Evolutionary conservation across 2,888 invertebrate species (phyloP), one percentile per base, ranked within the genome.

Genomic region (Dinocampus coccinellae): DNA sequence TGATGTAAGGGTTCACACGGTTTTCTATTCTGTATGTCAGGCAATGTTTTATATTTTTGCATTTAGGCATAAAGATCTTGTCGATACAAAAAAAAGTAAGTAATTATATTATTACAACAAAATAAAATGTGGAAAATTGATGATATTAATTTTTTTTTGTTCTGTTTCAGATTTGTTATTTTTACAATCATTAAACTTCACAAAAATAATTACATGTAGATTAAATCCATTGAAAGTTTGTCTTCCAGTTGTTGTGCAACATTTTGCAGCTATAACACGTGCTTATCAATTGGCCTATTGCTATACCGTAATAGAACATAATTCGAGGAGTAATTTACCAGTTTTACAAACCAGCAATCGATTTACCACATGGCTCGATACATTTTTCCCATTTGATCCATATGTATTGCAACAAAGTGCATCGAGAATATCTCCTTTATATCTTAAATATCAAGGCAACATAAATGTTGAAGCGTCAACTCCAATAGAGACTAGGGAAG

Each of bases 11-110:
- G 91, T 93, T 0, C 97, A 99, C 84, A 91, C 92, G 3, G 94
- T 97, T 0, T 99, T 99, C 88, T 97, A 97, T 85, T 92, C 95
- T 0, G 92, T 97, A 3, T 97, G 97, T 79, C 98, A 99, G 87
- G 93, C 96, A 0, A 89, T 98, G 57, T 98, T 99, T 89, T 97
- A 98, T 87, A 90, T 97, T 16, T 93, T 99, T 73, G 94, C 95
- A 0, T 98, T 97, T 85, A 92, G 97, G 73, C 94, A 96, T 85
- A 93, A 93, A 79, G 94, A 97, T 83, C 89, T 98, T 78, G 92
- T 96, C 55, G 90, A 90, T 70, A 91, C 90, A 79, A 92, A 92
- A 84, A 93, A 94, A 89, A 93, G 97, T 95, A 87, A 91, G 91
- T 90, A 4, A 7, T 7, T 7, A 29, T 4, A 29, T 29, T 29